phyloP scores from a whole-genome alignment of 2,888 invertebrate species.

The Ornithoptera priamus region DNA sequence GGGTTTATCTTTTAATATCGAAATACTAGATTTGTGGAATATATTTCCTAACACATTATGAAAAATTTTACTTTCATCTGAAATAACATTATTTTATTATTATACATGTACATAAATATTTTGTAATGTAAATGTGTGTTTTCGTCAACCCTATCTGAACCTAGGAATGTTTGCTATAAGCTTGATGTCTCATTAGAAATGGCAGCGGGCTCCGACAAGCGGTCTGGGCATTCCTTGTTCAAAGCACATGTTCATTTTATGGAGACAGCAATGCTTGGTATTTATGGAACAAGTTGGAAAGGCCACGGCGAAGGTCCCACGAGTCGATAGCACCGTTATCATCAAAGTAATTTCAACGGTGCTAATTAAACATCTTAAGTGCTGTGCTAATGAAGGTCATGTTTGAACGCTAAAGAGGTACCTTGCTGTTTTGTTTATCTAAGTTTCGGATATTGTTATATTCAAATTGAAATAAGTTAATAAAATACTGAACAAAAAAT shows the following conservation, averaged over 20 bases:
- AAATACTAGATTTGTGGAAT: neutral
- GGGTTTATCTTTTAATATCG: neutral
- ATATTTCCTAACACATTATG: neutral
- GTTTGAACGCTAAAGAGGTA: neutral
- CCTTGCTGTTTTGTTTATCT: neutral
- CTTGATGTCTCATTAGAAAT: conserved; percentile 33
- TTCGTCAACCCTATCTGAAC: conserved; percentile 22
- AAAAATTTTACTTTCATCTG: neutral
- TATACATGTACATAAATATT: neutral
- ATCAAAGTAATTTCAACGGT: conserved; percentile 9
- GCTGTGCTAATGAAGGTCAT: neutral
- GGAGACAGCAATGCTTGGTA: conserved; percentile 33
- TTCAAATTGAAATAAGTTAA: too few relatives aligned
- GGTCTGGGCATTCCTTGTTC: conserved; percentile 52
- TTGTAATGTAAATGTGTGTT: neutral
- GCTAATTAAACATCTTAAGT: conserved; percentile 18
- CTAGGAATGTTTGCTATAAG: conserved; percentile 13
- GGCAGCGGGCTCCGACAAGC: conserved; percentile 49
- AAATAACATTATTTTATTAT: neutral
- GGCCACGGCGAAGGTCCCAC: conserved; percentile 64
- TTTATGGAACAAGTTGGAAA: conserved; percentile 62
- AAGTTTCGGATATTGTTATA: neutral
- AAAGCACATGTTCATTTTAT: conserved; percentile 62
- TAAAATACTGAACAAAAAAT: too few relatives aligned
- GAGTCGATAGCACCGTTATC: conserved; percentile 35